A percentile compares a stretch with the other conserved stretches of the same genome.
Evolutionary conservation across 2,888 invertebrate species (phyloP).

Genomic region (Neocrepidodera transversa): DNA sequence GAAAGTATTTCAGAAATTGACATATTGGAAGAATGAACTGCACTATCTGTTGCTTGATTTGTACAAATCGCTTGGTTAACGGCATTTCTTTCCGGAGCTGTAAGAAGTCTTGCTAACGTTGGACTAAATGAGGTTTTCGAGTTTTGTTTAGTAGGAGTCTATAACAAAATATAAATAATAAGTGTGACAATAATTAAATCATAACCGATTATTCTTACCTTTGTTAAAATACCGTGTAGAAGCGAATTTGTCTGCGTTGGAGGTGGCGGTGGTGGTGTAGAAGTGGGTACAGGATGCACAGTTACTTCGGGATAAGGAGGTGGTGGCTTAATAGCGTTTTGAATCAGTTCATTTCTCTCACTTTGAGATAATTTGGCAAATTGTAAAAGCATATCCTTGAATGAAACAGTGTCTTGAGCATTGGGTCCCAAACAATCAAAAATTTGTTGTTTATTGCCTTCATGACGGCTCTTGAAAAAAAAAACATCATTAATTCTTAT

Average conservation of each 20-base stretch:
- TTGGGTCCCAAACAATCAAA: conserved; percentile 62
- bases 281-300: conserved; percentile 71
- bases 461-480: conserved; percentile 49
- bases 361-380: conserved; percentile 71
- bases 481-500: conserved; percentile 9
- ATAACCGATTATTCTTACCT: no score
- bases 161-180: no score
- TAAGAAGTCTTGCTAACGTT: conserved; percentile 80
- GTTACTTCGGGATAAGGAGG: conserved; percentile 82
- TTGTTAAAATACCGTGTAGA: conserved; percentile 79
- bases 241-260: conserved; percentile 68
- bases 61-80: conserved; percentile 38
- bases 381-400: conserved; percentile 79
- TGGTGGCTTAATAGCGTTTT: conserved; percentile 62
- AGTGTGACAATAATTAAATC: background rate
- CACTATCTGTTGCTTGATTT: conserved; percentile 36
- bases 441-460: conserved; percentile 62
- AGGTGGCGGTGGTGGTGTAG: conserved; percentile 53
- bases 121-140: conserved; percentile 75
- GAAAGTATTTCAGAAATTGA: conserved; percentile 59
- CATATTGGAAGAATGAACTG: conserved; percentile 50
- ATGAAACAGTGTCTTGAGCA: conserved; percentile 61
- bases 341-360: conserved; percentile 58
- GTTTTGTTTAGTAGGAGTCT: conserved; percentile 53
- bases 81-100: conserved; percentile 64